Evolutionary conservation across 2,888 invertebrate genomes (phyloP).

Genomic region (Holacanthella duospinosa): DNA sequence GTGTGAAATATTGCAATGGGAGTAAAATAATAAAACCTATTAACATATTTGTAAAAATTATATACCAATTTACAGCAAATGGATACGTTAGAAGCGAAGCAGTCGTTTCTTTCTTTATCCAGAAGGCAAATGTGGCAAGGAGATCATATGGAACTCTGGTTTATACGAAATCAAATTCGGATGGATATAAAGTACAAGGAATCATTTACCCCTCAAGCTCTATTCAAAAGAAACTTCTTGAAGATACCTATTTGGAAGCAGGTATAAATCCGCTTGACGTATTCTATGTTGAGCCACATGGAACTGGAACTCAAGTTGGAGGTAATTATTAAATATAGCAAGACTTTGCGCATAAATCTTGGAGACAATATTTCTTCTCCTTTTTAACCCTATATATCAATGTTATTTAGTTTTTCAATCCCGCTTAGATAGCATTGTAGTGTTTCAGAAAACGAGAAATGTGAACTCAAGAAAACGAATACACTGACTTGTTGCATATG

Average conservation of each 20-base stretch:
- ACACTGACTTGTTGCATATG: too few species aligned
- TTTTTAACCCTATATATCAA: too few species aligned
- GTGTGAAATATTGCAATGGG: too few species aligned
- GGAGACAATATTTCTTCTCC: too few species aligned
- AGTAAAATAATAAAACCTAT: too few species aligned
- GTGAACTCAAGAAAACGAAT: too few species aligned
- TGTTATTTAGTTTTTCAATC: too few species aligned
- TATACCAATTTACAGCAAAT: conserved; percentile 42
- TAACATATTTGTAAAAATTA: too few species aligned
- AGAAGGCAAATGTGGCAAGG: conserved; percentile 36
- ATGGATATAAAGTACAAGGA: conserved; percentile 46
- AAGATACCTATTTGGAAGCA: conserved; percentile 48
- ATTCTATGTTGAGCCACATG: conserved; percentile 89
- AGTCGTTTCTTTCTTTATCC: neutral
- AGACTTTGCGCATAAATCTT: too few species aligned
- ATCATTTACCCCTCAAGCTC: conserved; percentile 34
- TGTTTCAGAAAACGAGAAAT: too few species aligned
- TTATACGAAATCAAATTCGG: conserved; percentile 47
- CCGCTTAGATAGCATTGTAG: too few species aligned
- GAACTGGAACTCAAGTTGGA: conserved; percentile 93
- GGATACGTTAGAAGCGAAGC: conserved; percentile 4
- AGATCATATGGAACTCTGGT: conserved; percentile 44
- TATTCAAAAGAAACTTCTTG: conserved; percentile 41
- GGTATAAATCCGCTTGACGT: conserved; percentile 70
- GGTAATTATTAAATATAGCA: conserved; percentile 97